Percentiles rank a stretch among this genome's conserved stretches.
phyloP scores from a whole-genome alignment of 2,113 vertebrate genomes.

The Cyrtonyx montezumae region DNA sequence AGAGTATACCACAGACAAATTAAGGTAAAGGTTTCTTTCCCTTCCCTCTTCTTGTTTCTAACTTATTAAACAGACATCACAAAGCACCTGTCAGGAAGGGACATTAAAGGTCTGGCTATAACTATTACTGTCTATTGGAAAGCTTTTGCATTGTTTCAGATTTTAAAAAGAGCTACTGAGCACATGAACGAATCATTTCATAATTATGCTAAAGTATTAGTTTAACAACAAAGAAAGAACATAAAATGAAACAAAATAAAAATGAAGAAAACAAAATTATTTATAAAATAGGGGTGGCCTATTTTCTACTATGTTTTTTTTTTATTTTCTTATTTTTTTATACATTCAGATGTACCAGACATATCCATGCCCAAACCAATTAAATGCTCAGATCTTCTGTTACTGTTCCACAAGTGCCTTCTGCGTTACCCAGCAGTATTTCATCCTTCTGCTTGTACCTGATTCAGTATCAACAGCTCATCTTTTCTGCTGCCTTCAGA shows the following conservation, averaged over 20 bases:
- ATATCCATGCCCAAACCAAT: neutral
- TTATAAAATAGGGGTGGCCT: neutral
- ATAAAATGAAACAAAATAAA: neutral
- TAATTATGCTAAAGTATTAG: neutral
- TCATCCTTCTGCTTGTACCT: neutral
- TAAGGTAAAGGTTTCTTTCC: neutral
- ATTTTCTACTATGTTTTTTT: neutral
- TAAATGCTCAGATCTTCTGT: neutral
- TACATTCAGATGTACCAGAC: neutral
- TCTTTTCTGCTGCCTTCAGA: neutral
- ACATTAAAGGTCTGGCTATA: neutral
- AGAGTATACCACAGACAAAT: neutral
- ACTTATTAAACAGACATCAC: neutral
- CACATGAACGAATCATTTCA: neutral
- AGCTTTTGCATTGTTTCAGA: neutral
- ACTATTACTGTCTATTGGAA: neutral
- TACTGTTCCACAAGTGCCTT: neutral
- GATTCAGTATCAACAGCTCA: neutral
- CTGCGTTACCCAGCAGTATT: neutral
- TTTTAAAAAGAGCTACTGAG: neutral
- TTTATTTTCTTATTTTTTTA: neutral
- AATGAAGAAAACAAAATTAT: neutral
- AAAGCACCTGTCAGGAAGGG: neutral
- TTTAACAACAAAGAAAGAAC: neutral
- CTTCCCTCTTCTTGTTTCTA: neutral